Evolutionary conservation across 2,888 invertebrate genomes (phyloP).

Genomic region (Troilus luridus): DNA sequence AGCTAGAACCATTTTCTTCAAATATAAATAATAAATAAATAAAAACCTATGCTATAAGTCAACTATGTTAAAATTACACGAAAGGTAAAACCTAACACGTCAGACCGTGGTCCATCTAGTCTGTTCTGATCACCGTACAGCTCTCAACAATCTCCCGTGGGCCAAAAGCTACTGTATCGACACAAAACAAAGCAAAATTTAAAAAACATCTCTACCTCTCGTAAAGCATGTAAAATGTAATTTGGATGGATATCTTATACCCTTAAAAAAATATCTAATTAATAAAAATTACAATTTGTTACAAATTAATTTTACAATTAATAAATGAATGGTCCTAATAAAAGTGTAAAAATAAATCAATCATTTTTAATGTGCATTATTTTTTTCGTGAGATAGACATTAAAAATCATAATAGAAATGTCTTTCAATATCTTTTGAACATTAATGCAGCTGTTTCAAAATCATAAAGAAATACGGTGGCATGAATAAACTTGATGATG

Average conservation of each 20-base stretch:
- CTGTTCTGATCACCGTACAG: constrained; percentile 56
- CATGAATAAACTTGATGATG: background rate
- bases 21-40: constrained; percentile 42
- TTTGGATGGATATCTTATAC: background rate
- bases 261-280: background rate
- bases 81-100: constrained; percentile 42
- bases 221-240: background rate
- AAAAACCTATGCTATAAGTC: constrained; percentile 11
- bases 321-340: background rate
- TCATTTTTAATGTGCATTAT: background rate
- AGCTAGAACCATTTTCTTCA: constrained; percentile 82
- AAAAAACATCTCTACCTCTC: background rate
- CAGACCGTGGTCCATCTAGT: constrained; percentile 38
- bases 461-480: background rate
- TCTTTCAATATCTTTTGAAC: background rate
- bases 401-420: background rate
- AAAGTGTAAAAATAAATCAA: background rate
- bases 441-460: background rate
- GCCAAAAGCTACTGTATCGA: background rate
- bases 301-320: background rate
- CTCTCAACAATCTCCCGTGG: constrained; percentile 4
- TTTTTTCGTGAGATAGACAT: background rate
- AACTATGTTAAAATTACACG: constrained; percentile 19
- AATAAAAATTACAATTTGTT: background rate
- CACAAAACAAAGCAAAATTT: background rate